A percentile compares a stretch with the other conserved stretches of the same genome.
Evolutionary conservation across 2,888 invertebrate genomes (phyloP).

Genomic region (Archips crataeganus): DNA sequence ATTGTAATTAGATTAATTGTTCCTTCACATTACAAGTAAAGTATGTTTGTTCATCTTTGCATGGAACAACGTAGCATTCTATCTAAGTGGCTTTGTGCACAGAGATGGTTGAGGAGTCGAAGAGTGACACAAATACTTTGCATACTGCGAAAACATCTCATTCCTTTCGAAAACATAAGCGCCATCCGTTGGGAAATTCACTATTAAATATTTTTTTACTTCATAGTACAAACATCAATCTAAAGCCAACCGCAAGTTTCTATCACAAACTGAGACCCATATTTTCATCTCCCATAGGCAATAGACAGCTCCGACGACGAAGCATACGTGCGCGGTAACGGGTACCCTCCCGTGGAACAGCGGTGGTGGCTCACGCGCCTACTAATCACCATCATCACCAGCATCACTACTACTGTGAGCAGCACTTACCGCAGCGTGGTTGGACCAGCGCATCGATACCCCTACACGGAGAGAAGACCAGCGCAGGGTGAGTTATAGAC

Average conservation of each 20-base stretch:
- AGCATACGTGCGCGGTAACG: slow-evolving; percentile 60
- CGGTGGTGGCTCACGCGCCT: slow-evolving; percentile 76
- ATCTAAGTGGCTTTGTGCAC: too few relatives aligned
- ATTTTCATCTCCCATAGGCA: slow-evolving; percentile 54
- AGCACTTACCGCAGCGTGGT: slow-evolving; percentile 64
- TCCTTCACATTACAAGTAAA: too few relatives aligned
- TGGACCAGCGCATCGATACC: slow-evolving; percentile 73
- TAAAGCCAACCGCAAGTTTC: background rate
- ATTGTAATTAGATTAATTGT: too few relatives aligned
- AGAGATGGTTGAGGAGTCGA: too few relatives aligned
- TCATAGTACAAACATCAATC: too few relatives aligned
- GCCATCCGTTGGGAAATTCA: too few relatives aligned
- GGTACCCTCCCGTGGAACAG: slow-evolving; percentile 53
- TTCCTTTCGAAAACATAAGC: too few relatives aligned
- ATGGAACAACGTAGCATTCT: too few relatives aligned
- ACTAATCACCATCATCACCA: slow-evolving; percentile 62
- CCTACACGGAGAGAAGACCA: slow-evolving; percentile 71
- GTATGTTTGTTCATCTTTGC: too few relatives aligned
- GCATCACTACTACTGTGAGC: slow-evolving; percentile 58
- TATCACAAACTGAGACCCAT: background rate
- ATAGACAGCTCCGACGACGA: slow-evolving; percentile 79
- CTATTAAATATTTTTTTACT: too few relatives aligned
- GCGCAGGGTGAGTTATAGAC: slow-evolving; percentile 56
- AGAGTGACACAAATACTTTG: too few relatives aligned
- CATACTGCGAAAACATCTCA: too few relatives aligned